Evolutionary conservation across 2,888 invertebrate species (phyloP).

Genomic region (Ctena decussata): DNA sequence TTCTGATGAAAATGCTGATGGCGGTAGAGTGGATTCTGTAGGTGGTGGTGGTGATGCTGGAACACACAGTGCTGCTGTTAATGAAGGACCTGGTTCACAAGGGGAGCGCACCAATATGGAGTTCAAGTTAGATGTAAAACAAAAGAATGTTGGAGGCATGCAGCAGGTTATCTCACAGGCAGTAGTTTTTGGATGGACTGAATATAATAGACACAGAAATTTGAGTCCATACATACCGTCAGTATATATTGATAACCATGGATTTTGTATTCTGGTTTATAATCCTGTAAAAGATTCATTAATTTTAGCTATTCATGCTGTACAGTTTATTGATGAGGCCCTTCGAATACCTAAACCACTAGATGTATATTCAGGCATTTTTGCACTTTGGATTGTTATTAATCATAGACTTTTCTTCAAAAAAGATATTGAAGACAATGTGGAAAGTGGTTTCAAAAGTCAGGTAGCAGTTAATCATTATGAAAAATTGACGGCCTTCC

Average conservation of each 20-base stretch:
- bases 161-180: neutral
- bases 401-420: neutral
- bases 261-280: neutral
- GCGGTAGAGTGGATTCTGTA: too few relatives aligned
- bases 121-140: neutral
- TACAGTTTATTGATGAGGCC: neutral
- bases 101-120: neutral
- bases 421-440: neutral
- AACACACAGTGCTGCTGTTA: neutral
- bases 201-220: neutral
- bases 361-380: neutral
- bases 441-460: neutral
- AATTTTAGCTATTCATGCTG: neutral
- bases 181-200: constrained; percentile 2
- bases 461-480: neutral
- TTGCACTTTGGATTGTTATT: neutral
- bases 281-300: neutral
- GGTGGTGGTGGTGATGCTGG: neutral
- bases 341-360: neutral
- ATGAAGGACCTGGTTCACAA: neutral
- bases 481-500: neutral
- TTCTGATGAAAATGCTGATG: too few relatives aligned
- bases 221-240: neutral
- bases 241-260: neutral
- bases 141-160: neutral